A percentile compares a stretch with the other conserved stretches of the same genome.
These are phyloP conservation scores for Andrena cerasifolii DNA, from an alignment of 1,140 invertebrate genomes.

Conservation along the genomic window DNA sequence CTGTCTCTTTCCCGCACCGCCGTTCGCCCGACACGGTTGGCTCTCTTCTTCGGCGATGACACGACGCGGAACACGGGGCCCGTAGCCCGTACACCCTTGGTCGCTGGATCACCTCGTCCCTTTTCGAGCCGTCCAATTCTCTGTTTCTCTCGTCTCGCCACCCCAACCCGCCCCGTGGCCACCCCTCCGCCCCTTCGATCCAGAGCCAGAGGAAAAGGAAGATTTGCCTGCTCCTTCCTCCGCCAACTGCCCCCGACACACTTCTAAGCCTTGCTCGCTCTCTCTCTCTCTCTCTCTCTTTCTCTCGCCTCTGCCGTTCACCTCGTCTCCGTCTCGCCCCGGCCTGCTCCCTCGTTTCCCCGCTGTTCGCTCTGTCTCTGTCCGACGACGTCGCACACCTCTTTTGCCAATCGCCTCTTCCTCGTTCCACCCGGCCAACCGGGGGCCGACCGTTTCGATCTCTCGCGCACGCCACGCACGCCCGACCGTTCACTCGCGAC, in stretches of 20 bases:
- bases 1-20: slow-evolving; percentile 40
- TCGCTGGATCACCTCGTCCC: slow-evolving; percentile 18
- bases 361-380: slow-evolving; percentile 16
- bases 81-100: slow-evolving; percentile 38
- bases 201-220: slow-evolving; percentile 39
- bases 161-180: slow-evolving; percentile 24
- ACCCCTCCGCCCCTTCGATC: slow-evolving; percentile 45
- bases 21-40: slow-evolving; percentile 16
- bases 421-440: background rate
- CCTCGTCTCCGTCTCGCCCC: background rate
- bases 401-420: background rate
- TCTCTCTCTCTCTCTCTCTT: slow-evolving; percentile 1
- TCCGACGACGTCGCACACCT: slow-evolving; percentile 5
- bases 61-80: background rate
- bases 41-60: background rate
- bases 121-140: background rate
- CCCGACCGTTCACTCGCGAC: slow-evolving; percentile 9
- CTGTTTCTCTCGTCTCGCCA: slow-evolving; percentile 14
- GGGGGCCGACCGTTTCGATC: slow-evolving; percentile 31
- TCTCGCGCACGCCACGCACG: slow-evolving; percentile 45
- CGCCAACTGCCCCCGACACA: slow-evolving; percentile 52
- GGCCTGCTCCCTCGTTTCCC: background rate
- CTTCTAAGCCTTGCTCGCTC: slow-evolving; percentile 43
- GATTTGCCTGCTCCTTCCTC: slow-evolving; percentile 50
- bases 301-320: background rate